A percentile compares a stretch with the other conserved stretches of the same genome.
Evolutionary conservation across 2,113 vertebrate species (phyloP).

Genomic region (Girardinichthys multiradiatus): DNA sequence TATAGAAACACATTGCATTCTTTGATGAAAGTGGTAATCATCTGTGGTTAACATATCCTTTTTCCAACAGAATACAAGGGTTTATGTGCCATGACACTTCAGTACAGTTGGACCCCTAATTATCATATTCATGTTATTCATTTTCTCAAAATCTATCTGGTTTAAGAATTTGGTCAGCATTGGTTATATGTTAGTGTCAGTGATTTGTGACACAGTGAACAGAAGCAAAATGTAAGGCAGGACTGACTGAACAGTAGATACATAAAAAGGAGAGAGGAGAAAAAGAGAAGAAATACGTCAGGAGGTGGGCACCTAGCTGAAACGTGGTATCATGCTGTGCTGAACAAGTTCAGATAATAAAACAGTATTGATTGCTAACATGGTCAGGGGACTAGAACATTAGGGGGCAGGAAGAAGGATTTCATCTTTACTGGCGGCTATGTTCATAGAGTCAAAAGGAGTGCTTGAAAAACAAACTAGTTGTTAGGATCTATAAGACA

Average conservation of each 20-base stretch:
- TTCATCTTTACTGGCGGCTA: constrained; percentile 3
- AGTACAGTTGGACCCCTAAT: not conserved
- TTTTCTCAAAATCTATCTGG: too few species aligned
- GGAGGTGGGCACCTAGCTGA: constrained; percentile 33
- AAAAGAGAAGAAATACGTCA: constrained; percentile 20
- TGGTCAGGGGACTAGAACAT: constrained; percentile 41
- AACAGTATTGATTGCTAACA: constrained; percentile 73
- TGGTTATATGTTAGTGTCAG: not conserved
- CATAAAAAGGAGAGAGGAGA: constrained; percentile 11
- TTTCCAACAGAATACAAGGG: not conserved
- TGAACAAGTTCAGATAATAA: constrained; percentile 67
- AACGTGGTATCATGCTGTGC: constrained; percentile 62
- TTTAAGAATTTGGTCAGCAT: not conserved
- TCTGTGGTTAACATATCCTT: not conserved
- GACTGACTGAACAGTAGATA: constrained; percentile 3
- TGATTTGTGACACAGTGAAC: not conserved
- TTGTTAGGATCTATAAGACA: constrained; percentile 27
- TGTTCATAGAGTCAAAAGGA: not conserved
- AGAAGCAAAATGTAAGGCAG: not conserved
- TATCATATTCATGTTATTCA: too few species aligned
- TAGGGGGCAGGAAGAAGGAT: not conserved
- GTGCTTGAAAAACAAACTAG: constrained; percentile 23
- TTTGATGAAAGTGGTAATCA: not conserved
- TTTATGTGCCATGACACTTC: not conserved
- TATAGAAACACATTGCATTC: not conserved